These are phyloP conservation scores for Phyllostomus hastatus DNA, from an alignment of 2,113 vertebrate genomes.

Conservation along the genomic window DNA sequence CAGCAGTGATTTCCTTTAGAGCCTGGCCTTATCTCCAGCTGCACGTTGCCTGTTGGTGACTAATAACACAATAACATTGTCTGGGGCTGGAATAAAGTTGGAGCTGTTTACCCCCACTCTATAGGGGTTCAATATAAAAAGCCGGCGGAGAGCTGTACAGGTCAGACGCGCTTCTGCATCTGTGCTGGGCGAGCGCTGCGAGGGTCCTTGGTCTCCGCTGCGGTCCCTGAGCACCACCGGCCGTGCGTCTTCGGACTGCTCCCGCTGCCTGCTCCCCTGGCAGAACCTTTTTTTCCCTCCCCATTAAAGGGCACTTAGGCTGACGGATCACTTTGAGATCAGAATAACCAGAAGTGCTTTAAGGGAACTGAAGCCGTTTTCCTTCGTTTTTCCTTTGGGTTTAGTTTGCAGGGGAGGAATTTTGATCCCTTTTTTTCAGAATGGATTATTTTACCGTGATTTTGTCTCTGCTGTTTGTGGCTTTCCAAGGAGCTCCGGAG, in stretches of 20 bases:
- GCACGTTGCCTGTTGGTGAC: conserved; percentile 88
- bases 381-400: background rate
- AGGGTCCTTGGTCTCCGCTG: background rate
- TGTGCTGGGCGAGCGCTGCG: conserved; percentile 40
- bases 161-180: conserved; percentile 77
- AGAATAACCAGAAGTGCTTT: background rate
- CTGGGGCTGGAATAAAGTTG: conserved; percentile 84
- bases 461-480: conserved; percentile 84
- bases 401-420: background rate
- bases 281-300: background rate
- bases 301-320: background rate
- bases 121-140: conserved; percentile 86
- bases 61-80: conserved; percentile 89
- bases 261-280: background rate
- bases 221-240: background rate
- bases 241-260: background rate
- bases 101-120: conserved; percentile 84
- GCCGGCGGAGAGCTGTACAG: conserved; percentile 70
- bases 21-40: conserved; percentile 84
- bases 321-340: background rate
- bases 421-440: background rate
- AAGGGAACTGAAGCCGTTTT: background rate
- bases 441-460: conserved; percentile 88
- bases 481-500: conserved; percentile 76
- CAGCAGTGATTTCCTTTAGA: conserved; percentile 82